Percentiles rank a stretch among this genome's conserved stretches.
Conservation (phyloP, 2,113 vertebrate species). For the Oxyruncus cristatus region DNA sequence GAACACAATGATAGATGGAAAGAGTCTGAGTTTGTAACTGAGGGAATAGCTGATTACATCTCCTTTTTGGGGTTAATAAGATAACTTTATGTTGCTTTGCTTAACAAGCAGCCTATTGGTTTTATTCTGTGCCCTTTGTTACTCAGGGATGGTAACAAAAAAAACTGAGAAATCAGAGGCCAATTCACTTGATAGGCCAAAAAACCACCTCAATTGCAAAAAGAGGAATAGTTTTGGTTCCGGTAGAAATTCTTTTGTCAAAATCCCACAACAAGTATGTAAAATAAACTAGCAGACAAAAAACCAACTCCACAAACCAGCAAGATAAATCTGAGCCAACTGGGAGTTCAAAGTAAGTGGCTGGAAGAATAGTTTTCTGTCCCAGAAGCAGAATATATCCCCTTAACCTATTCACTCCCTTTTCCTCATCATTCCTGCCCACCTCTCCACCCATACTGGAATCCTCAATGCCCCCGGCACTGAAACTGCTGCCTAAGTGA, state of each 20-base stretch:
- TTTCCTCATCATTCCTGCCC: neutral
- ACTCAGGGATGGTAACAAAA: neutral
- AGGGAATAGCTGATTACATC: neutral
- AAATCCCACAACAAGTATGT: neutral
- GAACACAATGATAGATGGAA: neutral
- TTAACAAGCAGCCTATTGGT: neutral
- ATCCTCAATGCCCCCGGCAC: neutral
- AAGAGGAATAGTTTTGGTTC: neutral
- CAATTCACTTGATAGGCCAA: neutral
- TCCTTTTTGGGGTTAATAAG: neutral
- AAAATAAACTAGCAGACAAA: neutral
- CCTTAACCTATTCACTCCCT: neutral
- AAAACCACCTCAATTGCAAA: neutral
- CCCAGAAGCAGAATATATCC: neutral
- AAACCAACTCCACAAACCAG: neutral
- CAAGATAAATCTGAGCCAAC: neutral
- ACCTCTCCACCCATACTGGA: neutral
- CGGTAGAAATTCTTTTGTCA: neutral
- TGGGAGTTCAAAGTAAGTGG: neutral
- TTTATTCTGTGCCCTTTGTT: neutral
- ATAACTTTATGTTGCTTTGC: neutral
- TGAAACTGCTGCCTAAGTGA: neutral
- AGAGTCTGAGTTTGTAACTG: neutral
- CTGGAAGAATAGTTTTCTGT: neutral
- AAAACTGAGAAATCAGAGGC: neutral